phyloP scores from a whole-genome alignment of 2,113 vertebrate species.

The Thalassoma bifasciatum region DNA sequence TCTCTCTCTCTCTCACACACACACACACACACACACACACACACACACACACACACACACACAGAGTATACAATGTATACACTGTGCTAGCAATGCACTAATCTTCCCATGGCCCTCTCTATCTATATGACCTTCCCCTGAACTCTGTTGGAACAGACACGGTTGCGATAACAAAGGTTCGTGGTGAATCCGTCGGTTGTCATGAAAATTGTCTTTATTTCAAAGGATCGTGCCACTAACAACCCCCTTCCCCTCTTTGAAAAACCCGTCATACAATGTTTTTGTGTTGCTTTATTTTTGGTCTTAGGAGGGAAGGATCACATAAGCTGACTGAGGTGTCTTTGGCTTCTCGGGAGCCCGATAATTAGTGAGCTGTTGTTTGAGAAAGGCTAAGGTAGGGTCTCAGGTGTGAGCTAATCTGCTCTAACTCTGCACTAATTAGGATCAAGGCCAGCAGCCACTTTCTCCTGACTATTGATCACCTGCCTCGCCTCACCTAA shows the following conservation, averaged over 20 bases:
- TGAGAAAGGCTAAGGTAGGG: slow-evolving; percentile 51
- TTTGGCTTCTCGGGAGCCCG: slow-evolving; percentile 34
- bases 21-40: background rate
- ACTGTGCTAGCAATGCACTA: slow-evolving; percentile 27
- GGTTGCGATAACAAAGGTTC: slow-evolving; percentile 30
- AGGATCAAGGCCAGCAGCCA: slow-evolving; percentile 70
- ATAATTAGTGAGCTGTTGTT: slow-evolving; percentile 64
- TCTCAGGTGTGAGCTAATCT: slow-evolving; percentile 76
- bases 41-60: background rate
- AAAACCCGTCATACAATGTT: background rate
- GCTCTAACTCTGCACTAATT: slow-evolving; percentile 74
- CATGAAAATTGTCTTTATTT: slow-evolving; percentile 26
- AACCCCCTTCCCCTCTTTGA: background rate
- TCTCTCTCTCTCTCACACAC: too few relatives aligned
- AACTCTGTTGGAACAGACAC: slow-evolving; percentile 44
- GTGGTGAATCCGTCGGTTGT: slow-evolving; percentile 37
- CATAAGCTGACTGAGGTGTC: slow-evolving; percentile 3
- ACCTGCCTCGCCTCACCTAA: slow-evolving; percentile 23
- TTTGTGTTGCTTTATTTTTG: slow-evolving; percentile 1
- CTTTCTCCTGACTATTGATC: slow-evolving; percentile 72
- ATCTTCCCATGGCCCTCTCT: slow-evolving; percentile 43
- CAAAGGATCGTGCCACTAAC: slow-evolving; percentile 9
- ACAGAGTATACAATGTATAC: background rate
- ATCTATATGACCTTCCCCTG: slow-evolving; percentile 55
- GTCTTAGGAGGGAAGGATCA: background rate